Percentiles rank a stretch among this genome's conserved stretches.
Conservation (phyloP, 2,797 vertebrate genomes). For the Acanthopagrus latus region DNA sequence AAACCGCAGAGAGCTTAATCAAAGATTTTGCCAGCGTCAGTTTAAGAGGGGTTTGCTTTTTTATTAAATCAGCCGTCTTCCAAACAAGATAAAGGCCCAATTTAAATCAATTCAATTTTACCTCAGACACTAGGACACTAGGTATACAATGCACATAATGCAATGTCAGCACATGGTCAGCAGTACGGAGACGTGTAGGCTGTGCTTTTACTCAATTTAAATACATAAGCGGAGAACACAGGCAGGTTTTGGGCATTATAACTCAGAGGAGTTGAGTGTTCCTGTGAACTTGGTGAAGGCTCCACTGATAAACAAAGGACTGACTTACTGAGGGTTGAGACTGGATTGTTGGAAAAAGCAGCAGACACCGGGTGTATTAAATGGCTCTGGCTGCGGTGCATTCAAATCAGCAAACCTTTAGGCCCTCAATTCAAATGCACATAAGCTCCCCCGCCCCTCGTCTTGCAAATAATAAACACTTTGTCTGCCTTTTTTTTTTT, state of each 20-base stretch:
- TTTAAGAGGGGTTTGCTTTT: neutral
- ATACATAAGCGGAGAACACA: neutral
- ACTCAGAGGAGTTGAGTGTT: constrained; percentile 15
- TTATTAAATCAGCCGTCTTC: constrained; percentile 29
- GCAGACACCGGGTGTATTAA: constrained; percentile 12
- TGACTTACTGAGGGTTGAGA: constrained; percentile 9
- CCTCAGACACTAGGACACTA: constrained; percentile 20
- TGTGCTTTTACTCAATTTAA: constrained; percentile 24
- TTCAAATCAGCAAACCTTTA: constrained; percentile 9
- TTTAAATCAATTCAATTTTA: constrained; percentile 36
- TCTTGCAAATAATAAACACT: neutral
- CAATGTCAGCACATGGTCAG: constrained; percentile 20
- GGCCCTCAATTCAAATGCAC: constrained; percentile 7
- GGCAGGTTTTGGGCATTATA: constrained; percentile 6
- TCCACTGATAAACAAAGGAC: constrained; percentile 7
- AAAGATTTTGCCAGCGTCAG: constrained; percentile 20
- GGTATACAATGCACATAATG: constrained; percentile 6
- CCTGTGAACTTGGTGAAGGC: constrained; percentile 24
- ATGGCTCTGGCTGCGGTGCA: neutral
- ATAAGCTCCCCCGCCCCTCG: neutral
- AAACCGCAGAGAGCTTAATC: constrained; percentile 15
- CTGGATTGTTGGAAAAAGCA: constrained; percentile 4
- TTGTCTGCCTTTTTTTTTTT: neutral
- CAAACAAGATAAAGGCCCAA: constrained; percentile 27
- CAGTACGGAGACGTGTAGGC: constrained; percentile 5